phyloP scores from a whole-genome alignment of 2,113 vertebrate genomes.

The Malaclemys terrapin region DNA sequence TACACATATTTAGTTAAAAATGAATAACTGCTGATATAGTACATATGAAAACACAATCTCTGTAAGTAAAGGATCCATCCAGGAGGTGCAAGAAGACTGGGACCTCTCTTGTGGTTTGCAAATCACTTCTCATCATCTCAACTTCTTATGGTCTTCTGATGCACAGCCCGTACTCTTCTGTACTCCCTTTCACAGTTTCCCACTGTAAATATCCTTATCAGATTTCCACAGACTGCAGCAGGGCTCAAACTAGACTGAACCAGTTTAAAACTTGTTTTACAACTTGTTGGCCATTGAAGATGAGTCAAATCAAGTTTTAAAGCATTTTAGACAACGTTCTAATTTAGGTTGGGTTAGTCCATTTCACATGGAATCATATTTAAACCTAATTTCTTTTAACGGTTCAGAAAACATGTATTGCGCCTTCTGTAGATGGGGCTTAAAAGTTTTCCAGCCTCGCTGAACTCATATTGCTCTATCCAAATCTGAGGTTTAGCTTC shows the following conservation, averaged over 20 bases:
- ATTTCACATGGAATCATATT: background rate
- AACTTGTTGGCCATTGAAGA: background rate
- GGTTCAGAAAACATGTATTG: background rate
- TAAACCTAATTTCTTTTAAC: background rate
- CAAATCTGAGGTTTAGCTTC: background rate
- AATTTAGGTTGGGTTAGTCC: background rate
- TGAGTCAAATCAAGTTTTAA: background rate
- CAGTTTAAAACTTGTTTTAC: background rate
- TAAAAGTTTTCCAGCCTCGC: background rate
- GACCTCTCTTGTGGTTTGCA: background rate
- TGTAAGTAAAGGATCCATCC: background rate
- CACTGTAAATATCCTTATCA: background rate
- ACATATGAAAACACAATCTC: background rate
- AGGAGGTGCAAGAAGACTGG: background rate
- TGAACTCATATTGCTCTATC: accelerated
- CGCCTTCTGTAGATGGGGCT: background rate
- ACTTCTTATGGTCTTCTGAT: background rate
- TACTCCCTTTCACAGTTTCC: background rate
- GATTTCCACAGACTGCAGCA: background rate
- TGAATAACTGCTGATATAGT: background rate
- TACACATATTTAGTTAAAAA: background rate
- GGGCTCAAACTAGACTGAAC: background rate
- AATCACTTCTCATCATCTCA: background rate
- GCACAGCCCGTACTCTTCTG: background rate
- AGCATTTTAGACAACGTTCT: background rate